Evolutionary conservation across 2,888 invertebrate genomes (phyloP), one percentile per base, ranked within the genome.

Genomic region (Trissolcus brochymenae): DNA sequence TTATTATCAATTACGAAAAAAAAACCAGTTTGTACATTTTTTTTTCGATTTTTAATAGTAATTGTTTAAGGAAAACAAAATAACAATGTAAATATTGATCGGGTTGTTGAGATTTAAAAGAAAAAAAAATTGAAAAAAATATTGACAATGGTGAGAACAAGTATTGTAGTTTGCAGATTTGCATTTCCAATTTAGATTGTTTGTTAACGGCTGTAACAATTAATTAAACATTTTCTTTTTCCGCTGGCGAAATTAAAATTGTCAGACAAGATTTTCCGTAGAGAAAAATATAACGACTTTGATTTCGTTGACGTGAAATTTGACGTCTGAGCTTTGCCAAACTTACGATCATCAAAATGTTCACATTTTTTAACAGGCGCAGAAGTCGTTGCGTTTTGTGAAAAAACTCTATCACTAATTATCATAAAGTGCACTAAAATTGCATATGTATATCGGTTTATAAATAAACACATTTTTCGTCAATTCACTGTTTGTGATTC

Each of bases 121-220:
- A 35, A 66, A 40, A 4, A 54, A 54, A 29, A 54, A 13, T 29
- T 6, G 29, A 40, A 14, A 43, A 65, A 56, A 19, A 65, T 11
- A 29, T 65, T 25, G 67, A 53, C 67, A 59, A 67, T 67, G 16
- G 41, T 67, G 67, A 43, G 67, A 67, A 59, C 16, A 7, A 11
- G 59, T 25, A 59, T 53, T 66, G 57, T 50, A 13, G 50, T 25
- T 13, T 14, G 49, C 14, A 21, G 14, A n/a, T 46, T 59, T 59
- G 59, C 46, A 19, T 14, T 65, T 53, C 55, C 49, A 65, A 55
- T 55, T 55, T 35, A 65, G 49, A 49, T 46, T 49, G 46, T 56
- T 19, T 55, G 55, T 65, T 19, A 13, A 29, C 11, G 65, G 54
- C 55, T 64, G 55, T n/a, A 55, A 50, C 16, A 50, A 50, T 49